phyloP scores from a whole-genome alignment of 53 echinoderm and acorn worm genomes.

The Crossaster papposus region DNA sequence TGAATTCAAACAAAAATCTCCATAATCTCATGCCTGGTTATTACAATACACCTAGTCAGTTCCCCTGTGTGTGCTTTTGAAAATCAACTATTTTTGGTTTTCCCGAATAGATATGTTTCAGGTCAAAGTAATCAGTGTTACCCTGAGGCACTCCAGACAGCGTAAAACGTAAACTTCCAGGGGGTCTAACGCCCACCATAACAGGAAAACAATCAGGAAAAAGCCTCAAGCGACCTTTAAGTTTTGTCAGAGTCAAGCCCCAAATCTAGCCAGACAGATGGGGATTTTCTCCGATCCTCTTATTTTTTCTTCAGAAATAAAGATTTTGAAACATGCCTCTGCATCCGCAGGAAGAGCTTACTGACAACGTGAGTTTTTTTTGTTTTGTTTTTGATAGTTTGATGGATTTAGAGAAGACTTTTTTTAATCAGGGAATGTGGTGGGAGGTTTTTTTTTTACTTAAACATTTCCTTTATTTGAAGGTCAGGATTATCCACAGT shows the following conservation, averaged over 20 bases:
- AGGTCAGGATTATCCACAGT: not conserved
- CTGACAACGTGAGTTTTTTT: not conserved
- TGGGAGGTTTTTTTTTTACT: not conserved
- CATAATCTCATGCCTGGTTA: no score
- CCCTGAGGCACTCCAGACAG: not conserved
- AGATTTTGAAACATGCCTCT: not conserved
- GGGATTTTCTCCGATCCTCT: not conserved
- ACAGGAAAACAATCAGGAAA: not conserved
- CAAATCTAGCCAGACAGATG: conserved; percentile 4
- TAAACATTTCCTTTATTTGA: not conserved
- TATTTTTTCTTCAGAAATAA: not conserved
- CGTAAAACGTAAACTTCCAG: not conserved
- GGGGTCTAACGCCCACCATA: not conserved
- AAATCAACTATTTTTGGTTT: not conserved
- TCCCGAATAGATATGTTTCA: not conserved
- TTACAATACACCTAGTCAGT: no score
- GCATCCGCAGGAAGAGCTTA: not conserved
- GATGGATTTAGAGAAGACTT: not conserved
- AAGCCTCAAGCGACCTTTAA: not conserved
- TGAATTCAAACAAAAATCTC: no score
- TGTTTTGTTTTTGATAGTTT: not conserved
- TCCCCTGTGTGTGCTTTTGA: not conserved
- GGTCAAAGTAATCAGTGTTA: not conserved
- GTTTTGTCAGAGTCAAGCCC: not conserved
- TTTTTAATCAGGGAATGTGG: not conserved